Evolutionary conservation across 2,797 vertebrate genomes (phyloP), one percentile per base, ranked within the genome.

Genomic region (Diplodus sargus): DNA sequence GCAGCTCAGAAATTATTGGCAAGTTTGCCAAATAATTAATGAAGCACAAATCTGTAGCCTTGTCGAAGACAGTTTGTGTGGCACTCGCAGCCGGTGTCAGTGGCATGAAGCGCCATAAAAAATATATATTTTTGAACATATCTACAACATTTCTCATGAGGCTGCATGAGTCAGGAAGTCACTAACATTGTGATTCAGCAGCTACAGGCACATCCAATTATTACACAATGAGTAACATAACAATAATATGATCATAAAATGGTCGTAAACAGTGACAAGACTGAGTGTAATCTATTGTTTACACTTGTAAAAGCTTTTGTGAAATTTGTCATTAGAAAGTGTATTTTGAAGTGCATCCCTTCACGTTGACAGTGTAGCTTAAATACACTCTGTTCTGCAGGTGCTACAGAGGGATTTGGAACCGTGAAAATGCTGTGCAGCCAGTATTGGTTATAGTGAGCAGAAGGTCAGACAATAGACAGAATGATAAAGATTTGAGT

Each of bases 401-500:
- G 14, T 49, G 23, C 49, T 48, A n/a, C 63, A 45, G 25, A 62
- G 54, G n/a, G 39, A 84, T 69, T 52, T 56, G 59, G 22, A 60
- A 6, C 25, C 56, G 52, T 53, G 67, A 78, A 79, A 79, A 65
- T 22, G 63, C 83, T 81, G 79, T 60, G 60, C 68, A 70, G 54
- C 57, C 70, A 66, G 67, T 70, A 76, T 66, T 69, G 79, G 68
- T 73, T 77, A 69, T 62, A 48, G 64, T 51, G 70, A 81, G 63
- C 76, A 81, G 77, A 75, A 87, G 92, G 89, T 90, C 87, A 82
- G 70, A 72, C 68, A 56, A 69, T 74, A 75, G 62, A 67, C 79
- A 75, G 74, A 74, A 48, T 74, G 71, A 78, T 85, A 85, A 79
- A 83, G 59, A 94, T 95, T 93, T 95, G 87, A 93, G 92, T 94